Percentiles rank a stretch among this genome's conserved stretches.
These are phyloP conservation scores for Hyperopisus bebe DNA, from an alignment of 2,113 vertebrate genomes.

Conservation along the genomic window DNA sequence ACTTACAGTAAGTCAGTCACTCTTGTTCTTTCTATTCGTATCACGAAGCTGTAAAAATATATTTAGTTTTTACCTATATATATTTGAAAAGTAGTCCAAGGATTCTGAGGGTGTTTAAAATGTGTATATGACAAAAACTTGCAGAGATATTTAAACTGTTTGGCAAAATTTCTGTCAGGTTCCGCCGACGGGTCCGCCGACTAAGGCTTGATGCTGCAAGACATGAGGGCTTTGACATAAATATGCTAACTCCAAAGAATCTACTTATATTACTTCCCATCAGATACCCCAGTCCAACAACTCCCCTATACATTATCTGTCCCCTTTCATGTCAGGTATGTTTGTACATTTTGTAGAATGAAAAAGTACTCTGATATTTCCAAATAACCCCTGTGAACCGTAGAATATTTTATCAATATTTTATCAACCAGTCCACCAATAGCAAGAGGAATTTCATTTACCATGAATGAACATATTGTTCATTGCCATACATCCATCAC, in stretches of 20 bases:
- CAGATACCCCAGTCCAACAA: not conserved
- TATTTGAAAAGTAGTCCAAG: too few species aligned
- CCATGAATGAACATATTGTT: not conserved
- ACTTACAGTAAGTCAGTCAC: too few species aligned
- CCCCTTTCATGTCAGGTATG: not conserved
- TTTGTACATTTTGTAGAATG: not conserved
- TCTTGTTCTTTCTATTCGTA: too few species aligned
- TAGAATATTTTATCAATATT: not conserved
- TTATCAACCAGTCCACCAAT: not conserved
- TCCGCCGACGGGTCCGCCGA: too few species aligned
- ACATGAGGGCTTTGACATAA: not conserved
- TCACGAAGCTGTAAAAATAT: too few species aligned
- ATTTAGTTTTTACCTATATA: too few species aligned
- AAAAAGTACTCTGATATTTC: not conserved
- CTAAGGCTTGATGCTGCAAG: not conserved
- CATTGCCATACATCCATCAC: not conserved
- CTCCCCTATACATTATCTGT: not conserved
- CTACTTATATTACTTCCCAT: not conserved
- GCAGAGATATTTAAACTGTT: too few species aligned
- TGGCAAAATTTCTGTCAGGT: too few species aligned
- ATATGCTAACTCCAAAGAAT: not conserved
- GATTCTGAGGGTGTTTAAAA: too few species aligned
- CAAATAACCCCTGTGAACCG: not conserved
- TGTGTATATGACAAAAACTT: too few species aligned
- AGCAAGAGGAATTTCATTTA: not conserved